phyloP scores from a whole-genome alignment of 1,140 invertebrate species.

The Aphelinus certus region DNA sequence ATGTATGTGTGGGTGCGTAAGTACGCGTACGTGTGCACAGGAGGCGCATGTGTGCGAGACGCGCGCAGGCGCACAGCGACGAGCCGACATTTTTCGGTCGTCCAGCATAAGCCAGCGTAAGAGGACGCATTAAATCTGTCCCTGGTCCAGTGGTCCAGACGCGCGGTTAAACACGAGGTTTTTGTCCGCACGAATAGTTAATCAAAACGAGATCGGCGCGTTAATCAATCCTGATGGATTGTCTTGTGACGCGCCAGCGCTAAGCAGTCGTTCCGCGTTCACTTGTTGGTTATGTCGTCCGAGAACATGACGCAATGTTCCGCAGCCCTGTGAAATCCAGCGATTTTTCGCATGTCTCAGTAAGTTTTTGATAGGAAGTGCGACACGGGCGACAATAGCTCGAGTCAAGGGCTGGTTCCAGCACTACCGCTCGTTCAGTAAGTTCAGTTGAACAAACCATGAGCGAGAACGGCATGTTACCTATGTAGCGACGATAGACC shows the following conservation, averaged over 20 bases:
- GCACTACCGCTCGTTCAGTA: too few species aligned
- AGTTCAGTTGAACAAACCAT: too few species aligned
- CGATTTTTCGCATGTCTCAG: not conserved
- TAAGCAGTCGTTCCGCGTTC: too few species aligned
- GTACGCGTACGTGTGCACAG: not conserved
- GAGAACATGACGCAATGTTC: conserved; percentile 19
- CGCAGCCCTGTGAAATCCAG: conserved; percentile 14
- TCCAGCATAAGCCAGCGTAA: conserved; percentile 2
- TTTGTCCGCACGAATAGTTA: not conserved
- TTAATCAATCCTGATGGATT: too few species aligned
- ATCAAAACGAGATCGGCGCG: too few species aligned
- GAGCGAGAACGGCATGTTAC: too few species aligned
- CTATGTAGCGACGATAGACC: too few species aligned
- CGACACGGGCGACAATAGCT: too few species aligned
- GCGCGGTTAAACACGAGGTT: conserved; percentile 23
- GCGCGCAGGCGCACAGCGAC: not conserved
- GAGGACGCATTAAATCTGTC: conserved; percentile 1
- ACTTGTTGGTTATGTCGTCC: conserved; percentile 32
- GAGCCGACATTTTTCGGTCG: conserved; percentile 9
- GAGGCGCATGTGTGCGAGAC: not conserved
- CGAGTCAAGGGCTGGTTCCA: too few species aligned
- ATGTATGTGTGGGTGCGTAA: not conserved
- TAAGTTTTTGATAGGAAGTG: too few species aligned
- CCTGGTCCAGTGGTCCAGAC: not conserved
- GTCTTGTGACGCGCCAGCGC: too few species aligned